A percentile compares a stretch with the other conserved stretches of the same genome.
Evolutionary conservation across 2,888 invertebrate genomes (phyloP).

Genomic region (Philaethria dido): DNA sequence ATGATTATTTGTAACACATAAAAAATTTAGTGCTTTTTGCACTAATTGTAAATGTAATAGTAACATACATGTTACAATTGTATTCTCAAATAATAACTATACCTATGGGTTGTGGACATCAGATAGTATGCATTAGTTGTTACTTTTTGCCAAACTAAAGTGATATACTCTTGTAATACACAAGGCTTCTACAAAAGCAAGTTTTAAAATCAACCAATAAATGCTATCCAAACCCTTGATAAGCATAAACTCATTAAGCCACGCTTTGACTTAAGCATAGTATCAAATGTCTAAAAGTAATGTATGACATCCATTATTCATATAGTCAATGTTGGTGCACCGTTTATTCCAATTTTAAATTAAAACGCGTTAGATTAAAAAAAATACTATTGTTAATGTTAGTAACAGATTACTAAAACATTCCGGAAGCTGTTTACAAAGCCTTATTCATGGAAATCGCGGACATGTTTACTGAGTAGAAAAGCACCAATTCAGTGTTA

Average conservation of each 20-base stretch:
- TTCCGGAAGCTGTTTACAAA: slow-evolving; percentile 84
- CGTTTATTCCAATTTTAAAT: slow-evolving; percentile 45
- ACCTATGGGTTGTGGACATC: neutral
- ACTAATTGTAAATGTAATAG: slow-evolving; percentile 19
- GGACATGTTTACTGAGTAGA: slow-evolving; percentile 61
- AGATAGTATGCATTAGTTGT: slow-evolving; percentile 9
- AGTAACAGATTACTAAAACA: slow-evolving; percentile 81
- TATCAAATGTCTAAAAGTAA: neutral
- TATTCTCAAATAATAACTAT: slow-evolving; percentile 13
- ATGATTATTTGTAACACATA: slow-evolving; percentile 28
- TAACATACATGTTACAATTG: slow-evolving; percentile 18
- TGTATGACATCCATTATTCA: neutral
- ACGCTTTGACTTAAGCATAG: neutral
- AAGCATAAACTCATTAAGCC: slow-evolving; percentile 8
- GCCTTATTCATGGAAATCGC: slow-evolving; percentile 72
- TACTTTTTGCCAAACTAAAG: neutral
- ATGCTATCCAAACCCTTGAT: slow-evolving; percentile 4
- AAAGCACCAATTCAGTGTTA: slow-evolving; percentile 78
- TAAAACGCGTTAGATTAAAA: slow-evolving; percentile 40
- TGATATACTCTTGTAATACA: neutral
- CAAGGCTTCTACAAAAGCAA: neutral
- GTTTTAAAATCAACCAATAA: slow-evolving; percentile 15
- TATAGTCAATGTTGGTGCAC: slow-evolving; percentile 50
- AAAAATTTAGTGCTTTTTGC: slow-evolving; percentile 10
- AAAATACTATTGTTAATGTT: slow-evolving; percentile 67